Percentiles rank a stretch among this genome's conserved stretches.
Conservation (phyloP, 2,113 vertebrate genomes). For the Calidris pugnax region DNA sequence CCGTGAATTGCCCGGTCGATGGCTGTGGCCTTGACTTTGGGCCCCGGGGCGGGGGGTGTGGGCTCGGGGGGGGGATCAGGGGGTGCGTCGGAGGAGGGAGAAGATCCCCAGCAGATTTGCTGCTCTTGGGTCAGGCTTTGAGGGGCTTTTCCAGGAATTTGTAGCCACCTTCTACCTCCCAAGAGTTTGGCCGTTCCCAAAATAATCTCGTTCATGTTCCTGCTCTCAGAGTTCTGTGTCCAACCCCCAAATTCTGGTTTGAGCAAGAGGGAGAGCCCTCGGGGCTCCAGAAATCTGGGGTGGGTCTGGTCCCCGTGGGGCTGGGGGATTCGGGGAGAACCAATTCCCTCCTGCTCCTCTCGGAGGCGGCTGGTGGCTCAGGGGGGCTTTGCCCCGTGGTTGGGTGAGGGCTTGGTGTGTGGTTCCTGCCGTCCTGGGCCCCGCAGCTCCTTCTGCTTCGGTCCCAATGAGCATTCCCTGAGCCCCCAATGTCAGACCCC, state of each 20-base stretch:
- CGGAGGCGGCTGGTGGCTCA: rapidly evolving
- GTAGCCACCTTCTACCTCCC: rapidly evolving
- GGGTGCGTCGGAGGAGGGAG: neutral
- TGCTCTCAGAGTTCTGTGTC: rapidly evolving
- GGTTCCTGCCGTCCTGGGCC: neutral
- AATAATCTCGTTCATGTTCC: neutral
- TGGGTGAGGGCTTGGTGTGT: neutral
- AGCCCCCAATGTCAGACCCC: neutral
- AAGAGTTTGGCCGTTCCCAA: neutral
- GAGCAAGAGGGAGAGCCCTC: neutral
- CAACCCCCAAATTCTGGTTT: neutral
- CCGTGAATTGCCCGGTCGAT: rapidly evolving
- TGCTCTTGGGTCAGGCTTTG: neutral
- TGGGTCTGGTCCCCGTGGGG: rapidly evolving
- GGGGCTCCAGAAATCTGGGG: neutral
- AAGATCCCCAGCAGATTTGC: neutral
- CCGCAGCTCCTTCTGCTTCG: rapidly evolving
- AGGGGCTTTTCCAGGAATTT: neutral
- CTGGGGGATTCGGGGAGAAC: too few relatives aligned
- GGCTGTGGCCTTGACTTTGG: rapidly evolving
- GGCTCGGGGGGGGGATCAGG: rapidly evolving
- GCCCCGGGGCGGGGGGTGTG: too few relatives aligned
- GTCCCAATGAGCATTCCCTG: rapidly evolving
- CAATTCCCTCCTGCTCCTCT: neutral
- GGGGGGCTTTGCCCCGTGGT: rapidly evolving